A percentile compares a stretch with the other conserved stretches of the same genome.
Evolutionary conservation across 2,888 invertebrate species (phyloP).

Genomic region (Arge pagana): DNA sequence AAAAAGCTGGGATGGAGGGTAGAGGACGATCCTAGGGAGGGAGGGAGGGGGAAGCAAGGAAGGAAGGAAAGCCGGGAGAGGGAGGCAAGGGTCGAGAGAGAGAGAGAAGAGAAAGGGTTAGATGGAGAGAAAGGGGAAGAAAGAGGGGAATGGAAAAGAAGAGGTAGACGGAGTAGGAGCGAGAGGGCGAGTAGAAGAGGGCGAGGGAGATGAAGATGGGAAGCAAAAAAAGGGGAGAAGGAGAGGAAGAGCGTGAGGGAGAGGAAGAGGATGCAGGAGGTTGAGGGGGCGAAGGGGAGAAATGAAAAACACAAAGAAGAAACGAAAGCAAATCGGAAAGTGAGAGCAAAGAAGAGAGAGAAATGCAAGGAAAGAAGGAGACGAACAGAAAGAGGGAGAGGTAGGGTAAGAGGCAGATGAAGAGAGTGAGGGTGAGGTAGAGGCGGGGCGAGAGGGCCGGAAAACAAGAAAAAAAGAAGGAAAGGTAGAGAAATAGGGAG

Average conservation of each 20-base stretch:
- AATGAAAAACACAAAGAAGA: not conserved
- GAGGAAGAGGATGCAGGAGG: constrained; percentile 1
- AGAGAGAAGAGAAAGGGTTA: not conserved
- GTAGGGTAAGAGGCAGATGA: too few species aligned
- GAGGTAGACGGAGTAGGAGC: constrained; percentile 26
- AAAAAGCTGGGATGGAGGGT: too few species aligned
- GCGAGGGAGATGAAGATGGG: not conserved
- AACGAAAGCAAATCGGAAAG: too few species aligned
- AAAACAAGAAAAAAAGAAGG: not conserved
- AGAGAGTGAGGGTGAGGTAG: not conserved
- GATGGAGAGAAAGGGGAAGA: constrained; percentile 12
- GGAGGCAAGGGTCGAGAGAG: not conserved
- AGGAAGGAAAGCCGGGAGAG: not conserved
- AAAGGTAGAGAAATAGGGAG: constrained; percentile 6
- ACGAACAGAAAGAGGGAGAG: too few species aligned
- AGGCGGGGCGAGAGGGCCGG: not conserved
- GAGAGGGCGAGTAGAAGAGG: not conserved
- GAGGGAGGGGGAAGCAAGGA: too few species aligned
- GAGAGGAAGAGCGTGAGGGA: not conserved
- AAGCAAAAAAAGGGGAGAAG: not conserved
- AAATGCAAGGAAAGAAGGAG: too few species aligned
- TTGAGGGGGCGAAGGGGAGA: not conserved
- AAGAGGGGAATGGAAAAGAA: constrained; percentile 8
- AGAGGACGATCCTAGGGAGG: too few species aligned
- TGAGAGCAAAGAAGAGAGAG: too few species aligned